A percentile compares a stretch with the other conserved stretches of the same genome.
phyloP scores from a whole-genome alignment of 2,113 vertebrate species.

The Stegastes partitus region DNA sequence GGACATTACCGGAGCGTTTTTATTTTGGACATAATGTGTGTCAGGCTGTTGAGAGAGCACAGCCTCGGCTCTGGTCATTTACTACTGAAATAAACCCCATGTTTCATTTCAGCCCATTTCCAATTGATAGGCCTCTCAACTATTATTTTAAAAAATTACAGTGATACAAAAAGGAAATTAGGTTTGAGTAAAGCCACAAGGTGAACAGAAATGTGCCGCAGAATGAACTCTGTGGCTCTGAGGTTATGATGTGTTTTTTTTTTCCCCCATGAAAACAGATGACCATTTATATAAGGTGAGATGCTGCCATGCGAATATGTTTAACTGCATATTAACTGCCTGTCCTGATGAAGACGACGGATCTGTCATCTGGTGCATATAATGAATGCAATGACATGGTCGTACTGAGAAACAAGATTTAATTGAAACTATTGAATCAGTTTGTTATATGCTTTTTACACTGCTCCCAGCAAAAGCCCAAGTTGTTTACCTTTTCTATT shows the following conservation, averaged over 20 bases:
- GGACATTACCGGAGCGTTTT: conserved; percentile 19
- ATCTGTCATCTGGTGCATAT: too few species aligned
- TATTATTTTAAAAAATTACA: conserved; percentile 27
- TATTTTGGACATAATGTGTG: conserved; percentile 11
- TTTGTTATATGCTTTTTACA: not conserved
- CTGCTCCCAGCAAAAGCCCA: too few species aligned
- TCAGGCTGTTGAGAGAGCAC: conserved; percentile 54
- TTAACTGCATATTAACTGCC: too few species aligned
- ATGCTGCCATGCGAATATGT: not conserved
- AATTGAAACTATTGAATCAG: not conserved
- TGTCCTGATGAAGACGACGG: too few species aligned
- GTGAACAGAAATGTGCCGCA: conserved; percentile 5
- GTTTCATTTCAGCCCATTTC: conserved; percentile 48
- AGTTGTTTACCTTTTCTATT: conserved; percentile 10
- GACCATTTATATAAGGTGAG: conserved; percentile 3
- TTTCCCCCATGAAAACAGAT: conserved; percentile 8
- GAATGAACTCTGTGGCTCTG: conserved; percentile 21
- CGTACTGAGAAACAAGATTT: not conserved
- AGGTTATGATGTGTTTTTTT: conserved; percentile 13
- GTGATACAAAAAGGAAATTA: conserved; percentile 42
- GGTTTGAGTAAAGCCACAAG: conserved; percentile 27
- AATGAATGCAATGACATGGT: too few species aligned
- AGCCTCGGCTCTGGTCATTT: conserved; percentile 36
- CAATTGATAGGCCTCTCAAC: conserved; percentile 31
- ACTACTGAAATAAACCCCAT: conserved; percentile 43